Percentiles rank a stretch among this genome's conserved stretches.
Evolutionary conservation across 2,797 vertebrate genomes (phyloP).

Genomic region (Gallirallus australis): DNA sequence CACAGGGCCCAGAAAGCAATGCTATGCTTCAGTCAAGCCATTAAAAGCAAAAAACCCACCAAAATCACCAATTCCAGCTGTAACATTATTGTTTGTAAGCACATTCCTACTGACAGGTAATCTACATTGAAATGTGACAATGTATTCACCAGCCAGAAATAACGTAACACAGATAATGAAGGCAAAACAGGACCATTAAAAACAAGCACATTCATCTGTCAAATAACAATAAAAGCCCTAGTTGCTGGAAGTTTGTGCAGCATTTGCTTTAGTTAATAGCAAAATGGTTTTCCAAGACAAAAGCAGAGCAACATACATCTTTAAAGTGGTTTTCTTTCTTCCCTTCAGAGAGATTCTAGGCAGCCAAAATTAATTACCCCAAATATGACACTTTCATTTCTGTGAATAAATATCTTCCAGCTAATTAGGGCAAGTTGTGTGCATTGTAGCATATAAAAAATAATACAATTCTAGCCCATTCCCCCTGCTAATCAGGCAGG

Average conservation of each 20-base stretch:
- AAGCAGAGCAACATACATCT: not conserved
- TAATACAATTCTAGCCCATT: not conserved
- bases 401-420: not conserved
- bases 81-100: not conserved
- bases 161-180: not conserved
- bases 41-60: not conserved
- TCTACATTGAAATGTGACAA: not conserved
- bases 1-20: not conserved
- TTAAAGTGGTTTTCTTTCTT: not conserved
- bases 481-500: not conserved
- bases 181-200: slow-evolving; percentile 29
- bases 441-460: not conserved
- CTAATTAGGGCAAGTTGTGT: not conserved
- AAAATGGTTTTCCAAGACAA: not conserved
- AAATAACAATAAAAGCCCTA: slow-evolving; percentile 7
- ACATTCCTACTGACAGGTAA: not conserved
- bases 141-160: not conserved
- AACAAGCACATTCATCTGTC: slow-evolving; percentile 41
- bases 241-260: not conserved
- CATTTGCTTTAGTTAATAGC: not conserved
- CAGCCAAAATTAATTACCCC: not conserved
- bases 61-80: not conserved
- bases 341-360: not conserved
- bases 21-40: not conserved
- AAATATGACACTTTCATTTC: not conserved